Base-by-base conservation (phyloP, 2,797 vertebrate species). In the Onychomys arenicola region DNA sequence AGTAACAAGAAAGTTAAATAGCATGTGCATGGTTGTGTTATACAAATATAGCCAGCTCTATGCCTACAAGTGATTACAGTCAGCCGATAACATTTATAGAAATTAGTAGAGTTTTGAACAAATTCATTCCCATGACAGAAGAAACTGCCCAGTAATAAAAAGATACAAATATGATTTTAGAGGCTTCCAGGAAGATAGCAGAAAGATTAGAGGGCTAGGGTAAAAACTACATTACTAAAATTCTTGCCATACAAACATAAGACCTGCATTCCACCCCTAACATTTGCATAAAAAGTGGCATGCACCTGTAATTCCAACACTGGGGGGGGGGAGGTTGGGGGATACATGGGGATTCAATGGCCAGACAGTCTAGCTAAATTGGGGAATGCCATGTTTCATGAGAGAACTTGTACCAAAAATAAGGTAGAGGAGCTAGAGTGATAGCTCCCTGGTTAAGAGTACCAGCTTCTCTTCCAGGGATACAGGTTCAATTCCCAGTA, bases 81-180 rank as follows among this genome's bases (percentile, higher is more conserved):
- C 67, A 84, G 52, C 21, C 86, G 23, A 40, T 57, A 55, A 61
- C 11, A 83, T 84, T 82, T 43, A 46, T 49, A 87, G 55, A 94
- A 95, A 89, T 95, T 14, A 88, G 34, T 10, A 84, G 32, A 82
- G 63, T 95, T 95, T 52, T 85, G 7, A 57, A 78, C 57, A 85
- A 77, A 83, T 92, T 63, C 25, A 11, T 71, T 76, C 27, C 78
- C 81, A 80, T 16, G 23, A 76, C 85, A 52, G 71, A 95, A 96
- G 27, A 93, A 97, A 93, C 61, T 55, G 0, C 3, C 77, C 25
- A 59, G 12, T 83, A 96, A 92, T 52, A 75, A 97, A 93, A 93
- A 94, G 12, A 94, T 17, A 76, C 29, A 81, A 77, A 29, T 25
- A 78, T 57, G 8, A 96, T 82, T 92, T 94, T 49, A 34, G 80